Conservation (phyloP, 2,113 vertebrate species). For the Aldabrachelys gigantea region DNA sequence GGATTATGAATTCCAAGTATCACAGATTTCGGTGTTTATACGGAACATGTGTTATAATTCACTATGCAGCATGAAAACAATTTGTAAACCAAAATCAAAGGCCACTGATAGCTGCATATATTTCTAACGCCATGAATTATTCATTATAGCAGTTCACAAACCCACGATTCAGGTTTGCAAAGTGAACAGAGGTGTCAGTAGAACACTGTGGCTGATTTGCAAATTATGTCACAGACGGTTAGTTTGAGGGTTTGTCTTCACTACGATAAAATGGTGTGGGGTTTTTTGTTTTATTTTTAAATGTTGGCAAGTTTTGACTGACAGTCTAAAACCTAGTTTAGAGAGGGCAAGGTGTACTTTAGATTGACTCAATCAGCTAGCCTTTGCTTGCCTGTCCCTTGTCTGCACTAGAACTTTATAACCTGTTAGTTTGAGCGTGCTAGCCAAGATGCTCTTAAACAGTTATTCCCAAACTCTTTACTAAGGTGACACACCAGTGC, state of each 20-base stretch:
- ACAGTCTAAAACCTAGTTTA: not conserved
- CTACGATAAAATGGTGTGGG: not conserved
- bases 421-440: not conserved
- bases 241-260: not conserved
- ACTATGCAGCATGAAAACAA: not conserved
- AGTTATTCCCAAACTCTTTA: not conserved
- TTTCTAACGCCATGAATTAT: not conserved
- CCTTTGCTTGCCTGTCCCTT: not conserved
- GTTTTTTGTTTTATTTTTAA: not conserved
- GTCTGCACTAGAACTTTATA: not conserved
- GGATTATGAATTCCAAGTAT: not conserved
- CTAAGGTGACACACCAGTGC: not conserved
- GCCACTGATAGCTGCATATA: not conserved
- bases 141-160: not conserved
- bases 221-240: not conserved
- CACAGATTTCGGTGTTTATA: not conserved
- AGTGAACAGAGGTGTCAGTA: not conserved
- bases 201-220: not conserved
- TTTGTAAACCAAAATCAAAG: not conserved
- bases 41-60: not conserved
- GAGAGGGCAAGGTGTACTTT: not conserved
- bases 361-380: not conserved
- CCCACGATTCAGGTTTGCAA: not conserved
- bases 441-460: not conserved
- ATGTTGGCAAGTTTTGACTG: not conserved